Conservation (phyloP, 1,140 invertebrate species). For the Choristoneura fumiferana region DNA sequence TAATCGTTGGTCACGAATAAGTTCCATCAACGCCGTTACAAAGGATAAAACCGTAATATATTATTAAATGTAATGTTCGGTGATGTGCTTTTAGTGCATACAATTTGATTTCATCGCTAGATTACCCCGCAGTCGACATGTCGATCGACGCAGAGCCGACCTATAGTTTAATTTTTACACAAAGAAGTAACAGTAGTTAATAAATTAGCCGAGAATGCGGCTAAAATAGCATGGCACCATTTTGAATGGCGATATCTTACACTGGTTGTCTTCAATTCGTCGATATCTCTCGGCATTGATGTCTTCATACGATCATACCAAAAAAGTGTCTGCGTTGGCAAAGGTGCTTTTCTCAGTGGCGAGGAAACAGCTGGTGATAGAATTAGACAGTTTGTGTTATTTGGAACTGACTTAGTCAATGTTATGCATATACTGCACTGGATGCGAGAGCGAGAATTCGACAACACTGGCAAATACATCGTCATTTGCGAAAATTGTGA, state of each 20-base stretch:
- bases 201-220: conserved; percentile 46
- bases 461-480: conserved; percentile 22
- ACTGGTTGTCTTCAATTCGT: conserved; percentile 48
- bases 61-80: conserved; percentile 10
- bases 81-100: conserved; percentile 11
- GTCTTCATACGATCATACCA: conserved; percentile 40
- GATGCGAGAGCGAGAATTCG: neutral
- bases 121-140: conserved; percentile 17
- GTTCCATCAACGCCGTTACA: neutral
- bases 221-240: conserved; percentile 47
- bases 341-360: conserved; percentile 27
- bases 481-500: conserved; percentile 18
- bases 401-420: conserved; percentile 29
- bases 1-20: neutral
- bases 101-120: neutral
- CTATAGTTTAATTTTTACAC: conserved; percentile 10
- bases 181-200: conserved; percentile 18
- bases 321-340: conserved; percentile 41
- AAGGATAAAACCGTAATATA: neutral
- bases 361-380: conserved; percentile 22
- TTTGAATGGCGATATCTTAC: conserved; percentile 56
- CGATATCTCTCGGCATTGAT: conserved; percentile 35
- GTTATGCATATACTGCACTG: neutral
- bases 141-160: conserved; percentile 6
- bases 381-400: conserved; percentile 48